These are phyloP conservation scores for Monochamus saltuarius DNA, from an alignment of 1,140 invertebrate species.

Conservation along the genomic window DNA sequence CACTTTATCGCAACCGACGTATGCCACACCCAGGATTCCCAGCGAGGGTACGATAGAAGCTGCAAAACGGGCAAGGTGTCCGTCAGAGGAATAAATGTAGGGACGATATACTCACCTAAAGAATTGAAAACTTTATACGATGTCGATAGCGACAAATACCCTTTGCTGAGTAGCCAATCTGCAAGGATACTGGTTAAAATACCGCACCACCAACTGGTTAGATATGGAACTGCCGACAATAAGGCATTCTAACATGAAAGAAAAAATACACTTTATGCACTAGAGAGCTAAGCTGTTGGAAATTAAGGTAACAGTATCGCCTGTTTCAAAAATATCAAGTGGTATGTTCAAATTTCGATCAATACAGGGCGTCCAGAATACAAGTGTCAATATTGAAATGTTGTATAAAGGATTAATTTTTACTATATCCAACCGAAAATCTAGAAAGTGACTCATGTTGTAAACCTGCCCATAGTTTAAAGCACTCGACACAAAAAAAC, in stretches of 20 bases:
- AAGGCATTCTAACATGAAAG: conserved; percentile 67
- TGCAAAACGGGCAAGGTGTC: conserved; percentile 34
- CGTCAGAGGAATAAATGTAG: conserved; percentile 2
- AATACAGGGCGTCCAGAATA: too few relatives aligned
- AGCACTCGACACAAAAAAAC: too few relatives aligned
- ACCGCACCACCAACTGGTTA: conserved; percentile 70
- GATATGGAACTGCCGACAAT: conserved; percentile 78
- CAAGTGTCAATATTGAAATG: too few relatives aligned
- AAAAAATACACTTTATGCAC: neutral
- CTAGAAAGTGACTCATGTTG: too few relatives aligned
- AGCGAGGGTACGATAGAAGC: conserved; percentile 71
- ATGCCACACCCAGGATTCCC: conserved; percentile 73
- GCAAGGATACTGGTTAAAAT: conserved; percentile 69
- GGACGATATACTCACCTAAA: conserved; percentile 55
- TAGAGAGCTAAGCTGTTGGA: too few relatives aligned
- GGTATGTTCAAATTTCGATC: too few relatives aligned
- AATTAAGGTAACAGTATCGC: too few relatives aligned
- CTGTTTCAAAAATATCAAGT: too few relatives aligned
- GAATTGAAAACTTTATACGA: conserved; percentile 79
- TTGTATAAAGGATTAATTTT: too few relatives aligned
- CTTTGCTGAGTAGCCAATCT: conserved; percentile 66
- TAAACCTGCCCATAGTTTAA: too few relatives aligned
- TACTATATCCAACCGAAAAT: too few relatives aligned
- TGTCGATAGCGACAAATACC: conserved; percentile 62
- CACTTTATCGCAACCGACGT: conserved; percentile 71